phyloP scores from a whole-genome alignment of 2,888 invertebrate genomes.

The Drosophila formosana region DNA sequence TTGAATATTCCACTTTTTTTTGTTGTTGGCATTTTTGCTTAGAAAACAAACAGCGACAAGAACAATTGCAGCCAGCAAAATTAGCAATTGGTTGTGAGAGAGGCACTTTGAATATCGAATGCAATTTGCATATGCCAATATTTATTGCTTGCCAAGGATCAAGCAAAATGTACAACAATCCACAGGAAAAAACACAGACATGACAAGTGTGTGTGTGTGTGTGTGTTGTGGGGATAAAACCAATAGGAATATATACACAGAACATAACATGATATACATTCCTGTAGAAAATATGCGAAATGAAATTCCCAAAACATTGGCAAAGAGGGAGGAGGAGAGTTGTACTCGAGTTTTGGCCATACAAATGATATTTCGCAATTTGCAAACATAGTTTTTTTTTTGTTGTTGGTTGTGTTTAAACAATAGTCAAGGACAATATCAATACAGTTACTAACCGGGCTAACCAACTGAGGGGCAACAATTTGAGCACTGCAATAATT shows the following conservation, averaged over 20 bases:
- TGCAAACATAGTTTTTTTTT: conserved; percentile 22
- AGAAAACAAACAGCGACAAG: conserved; percentile 17
- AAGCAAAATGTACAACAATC: conserved; percentile 44
- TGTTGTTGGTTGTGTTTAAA: conserved; percentile 19
- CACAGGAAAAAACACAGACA: conserved; percentile 2
- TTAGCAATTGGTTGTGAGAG: conserved; percentile 29
- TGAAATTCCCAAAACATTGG: conserved; percentile 44
- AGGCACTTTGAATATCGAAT: conserved; percentile 42
- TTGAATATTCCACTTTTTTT: neutral
- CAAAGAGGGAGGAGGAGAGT: conserved; percentile 4
- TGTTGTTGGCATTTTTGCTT: conserved; percentile 6
- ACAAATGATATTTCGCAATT: conserved; percentile 51
- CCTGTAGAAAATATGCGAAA: conserved; percentile 42
- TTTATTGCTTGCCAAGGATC: conserved; percentile 52
- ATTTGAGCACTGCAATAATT: conserved; percentile 52
- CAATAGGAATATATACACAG: conserved; percentile 20
- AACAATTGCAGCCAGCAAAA: conserved; percentile 31
- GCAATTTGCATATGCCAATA: conserved; percentile 63
- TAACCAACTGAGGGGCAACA: conserved; percentile 19
- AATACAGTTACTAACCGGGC: conserved; percentile 32
- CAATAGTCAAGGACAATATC: conserved; percentile 38
- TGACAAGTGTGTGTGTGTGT: neutral
- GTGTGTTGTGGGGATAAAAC: neutral
- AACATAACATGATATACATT: conserved; percentile 28
- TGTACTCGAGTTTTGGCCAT: conserved; percentile 10